Percentiles rank a stretch among this genome's conserved stretches.
These are phyloP conservation scores for Pitta sordida DNA, from an alignment of 2,113 vertebrate species.

Conservation along the genomic window DNA sequence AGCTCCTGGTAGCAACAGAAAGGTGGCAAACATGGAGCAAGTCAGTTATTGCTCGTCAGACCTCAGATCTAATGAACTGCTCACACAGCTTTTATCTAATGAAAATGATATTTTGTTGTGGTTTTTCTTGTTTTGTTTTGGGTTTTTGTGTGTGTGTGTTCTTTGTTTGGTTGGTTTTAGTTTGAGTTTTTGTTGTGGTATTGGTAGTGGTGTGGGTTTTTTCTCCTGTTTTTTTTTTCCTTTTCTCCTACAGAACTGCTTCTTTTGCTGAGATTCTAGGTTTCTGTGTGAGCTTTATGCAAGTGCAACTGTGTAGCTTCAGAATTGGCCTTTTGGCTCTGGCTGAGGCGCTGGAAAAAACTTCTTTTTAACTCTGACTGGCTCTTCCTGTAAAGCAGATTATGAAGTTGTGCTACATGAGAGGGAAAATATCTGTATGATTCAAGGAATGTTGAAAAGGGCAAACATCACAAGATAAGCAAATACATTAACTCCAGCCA, in stretches of 20 bases:
- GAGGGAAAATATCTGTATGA: neutral
- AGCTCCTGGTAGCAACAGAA: neutral
- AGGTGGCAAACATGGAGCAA: neutral
- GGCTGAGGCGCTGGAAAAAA: neutral
- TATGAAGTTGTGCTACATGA: neutral
- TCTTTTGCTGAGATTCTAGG: neutral
- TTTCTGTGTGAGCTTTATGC: neutral
- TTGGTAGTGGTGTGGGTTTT: too few species aligned
- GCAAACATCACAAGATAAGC: neutral
- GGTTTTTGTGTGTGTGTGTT: too few species aligned
- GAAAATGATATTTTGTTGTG: neutral
- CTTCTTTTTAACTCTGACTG: neutral
- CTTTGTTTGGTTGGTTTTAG: too few species aligned
- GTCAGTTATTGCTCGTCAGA: neutral
- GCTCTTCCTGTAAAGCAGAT: neutral
- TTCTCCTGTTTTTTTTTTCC: too few species aligned
- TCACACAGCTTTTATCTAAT: neutral
- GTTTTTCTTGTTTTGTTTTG: accelerated
- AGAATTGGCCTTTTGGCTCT: neutral
- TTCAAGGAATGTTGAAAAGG: neutral
- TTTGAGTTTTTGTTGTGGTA: too few species aligned
- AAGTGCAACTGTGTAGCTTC: neutral
- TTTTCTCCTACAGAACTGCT: neutral
- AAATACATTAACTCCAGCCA: neutral
- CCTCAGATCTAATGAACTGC: neutral